These are phyloP conservation scores for Apis laboriosa DNA, from an alignment of 1,140 invertebrate species.

Conservation along the genomic window DNA sequence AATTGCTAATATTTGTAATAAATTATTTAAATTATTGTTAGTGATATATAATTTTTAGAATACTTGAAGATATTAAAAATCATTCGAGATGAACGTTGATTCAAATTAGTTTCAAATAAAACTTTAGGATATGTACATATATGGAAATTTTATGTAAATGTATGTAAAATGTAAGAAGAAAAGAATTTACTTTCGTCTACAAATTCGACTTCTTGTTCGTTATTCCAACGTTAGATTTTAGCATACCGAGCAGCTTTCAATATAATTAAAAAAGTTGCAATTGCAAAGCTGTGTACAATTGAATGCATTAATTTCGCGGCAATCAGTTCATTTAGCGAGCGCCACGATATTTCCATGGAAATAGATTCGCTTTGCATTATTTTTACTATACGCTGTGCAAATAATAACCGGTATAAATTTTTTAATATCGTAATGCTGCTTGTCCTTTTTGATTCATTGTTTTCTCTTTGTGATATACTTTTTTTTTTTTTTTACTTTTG, in stretches of 20 bases:
- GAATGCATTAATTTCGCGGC: slow-evolving; percentile 26
- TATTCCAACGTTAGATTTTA: too few species aligned
- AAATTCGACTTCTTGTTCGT: background rate
- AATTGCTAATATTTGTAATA: too few species aligned
- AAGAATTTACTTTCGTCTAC: background rate
- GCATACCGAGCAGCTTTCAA: background rate
- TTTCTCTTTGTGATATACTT: background rate
- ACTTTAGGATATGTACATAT: background rate
- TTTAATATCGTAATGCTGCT: slow-evolving; percentile 31
- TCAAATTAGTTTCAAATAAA: too few species aligned
- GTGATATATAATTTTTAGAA: too few species aligned
- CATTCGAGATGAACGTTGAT: too few species aligned
- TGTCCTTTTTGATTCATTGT: background rate
- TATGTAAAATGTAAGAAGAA: too few species aligned
- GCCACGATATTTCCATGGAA: background rate
- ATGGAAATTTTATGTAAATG: too few species aligned
- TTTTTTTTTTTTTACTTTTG: background rate
- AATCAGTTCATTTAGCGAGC: background rate
- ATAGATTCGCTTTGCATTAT: background rate
- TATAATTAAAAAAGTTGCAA: slow-evolving; percentile 28
- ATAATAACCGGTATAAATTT: slow-evolving; percentile 20
- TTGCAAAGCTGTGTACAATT: slow-evolving; percentile 12
- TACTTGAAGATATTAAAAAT: too few species aligned
- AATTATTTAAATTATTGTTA: too few species aligned
- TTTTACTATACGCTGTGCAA: background rate